phyloP scores from a whole-genome alignment of 2,888 invertebrate genomes.

The Cerastoderma edule region DNA sequence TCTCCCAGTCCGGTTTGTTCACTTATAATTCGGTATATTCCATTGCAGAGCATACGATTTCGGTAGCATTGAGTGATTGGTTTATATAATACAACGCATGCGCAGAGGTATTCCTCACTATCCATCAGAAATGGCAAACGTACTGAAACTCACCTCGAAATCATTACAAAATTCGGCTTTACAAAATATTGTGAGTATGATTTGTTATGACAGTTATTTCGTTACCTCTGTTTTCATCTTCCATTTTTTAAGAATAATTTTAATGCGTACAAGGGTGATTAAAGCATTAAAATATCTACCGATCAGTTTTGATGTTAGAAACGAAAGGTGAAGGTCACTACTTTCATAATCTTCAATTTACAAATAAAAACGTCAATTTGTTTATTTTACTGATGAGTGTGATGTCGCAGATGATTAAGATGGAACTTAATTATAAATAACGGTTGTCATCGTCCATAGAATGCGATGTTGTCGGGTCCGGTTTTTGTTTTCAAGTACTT shows the following conservation, averaged over 20 bases:
- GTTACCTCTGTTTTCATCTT: neutral
- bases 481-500: neutral
- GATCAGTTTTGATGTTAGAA: neutral
- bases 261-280: neutral
- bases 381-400: neutral
- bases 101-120: neutral
- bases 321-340: constrained; percentile 42
- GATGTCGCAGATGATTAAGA: neutral
- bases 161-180: constrained; percentile 62
- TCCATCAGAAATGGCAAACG: constrained; percentile 66
- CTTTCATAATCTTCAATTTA: constrained; percentile 38
- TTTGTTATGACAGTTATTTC: neutral
- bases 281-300: neutral
- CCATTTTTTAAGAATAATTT: neutral
- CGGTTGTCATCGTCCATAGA: neutral
- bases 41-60: too few species aligned
- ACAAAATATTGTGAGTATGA: constrained; percentile 64
- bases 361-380: too few species aligned
- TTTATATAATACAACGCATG: constrained; percentile 18
- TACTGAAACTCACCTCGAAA: constrained; percentile 68
- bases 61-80: too few species aligned
- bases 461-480: neutral
- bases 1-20: too few species aligned
- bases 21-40: too few species aligned
- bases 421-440: neutral